Evolutionary conservation across 2,888 invertebrate species (phyloP), one percentile per base, ranked within the genome.

Genomic region (Mythimna lalbum): DNA sequence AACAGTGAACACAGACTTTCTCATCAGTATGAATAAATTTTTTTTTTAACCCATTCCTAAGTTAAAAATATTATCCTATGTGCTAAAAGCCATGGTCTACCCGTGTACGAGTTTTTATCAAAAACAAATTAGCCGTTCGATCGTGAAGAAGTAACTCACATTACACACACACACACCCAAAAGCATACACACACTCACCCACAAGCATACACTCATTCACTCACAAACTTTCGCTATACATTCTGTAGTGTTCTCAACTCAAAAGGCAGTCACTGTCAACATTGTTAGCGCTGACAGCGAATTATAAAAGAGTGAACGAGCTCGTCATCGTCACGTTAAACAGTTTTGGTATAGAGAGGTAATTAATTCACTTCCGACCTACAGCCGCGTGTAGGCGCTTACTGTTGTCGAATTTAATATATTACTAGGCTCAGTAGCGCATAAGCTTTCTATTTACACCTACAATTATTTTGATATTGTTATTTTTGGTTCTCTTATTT

Each of bases 331-430:
- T 56, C 74, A 66, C 64, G 52, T 73, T 70, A 84, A 88, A 84
- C 84, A 85, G 81, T 87, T 67, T 75, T 76, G 65, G 81, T 81
- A 73, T 82, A 81, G 77, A 82, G 82, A 71, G 72, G 74, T 87
- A 88, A 89, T 89, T 88, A 89, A 86, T 88, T 89, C 84, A 85
- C 80, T 85, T 81, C 78, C 71, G 77, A 71, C 63, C 82, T 76
- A 79, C 80, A 73, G 81, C 70, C 73, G 77, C 77, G 50, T 81
- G 77, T 57, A 73, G 57, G 71, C 68, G 79, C 65, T 57, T 64
- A 53, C 39, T 69, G 61, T 50, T 61, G n/a, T 17, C 17, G 12
- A 75, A 49, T 78, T 62, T 78, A 65, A 72, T 78, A 56, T 50
- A 49, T 53, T 62, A 59, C 59, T 60, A 19, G 12, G 47, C 31